Conservation (phyloP, 2,888 invertebrate genomes). For the Flabesymbios commensalis region DNA sequence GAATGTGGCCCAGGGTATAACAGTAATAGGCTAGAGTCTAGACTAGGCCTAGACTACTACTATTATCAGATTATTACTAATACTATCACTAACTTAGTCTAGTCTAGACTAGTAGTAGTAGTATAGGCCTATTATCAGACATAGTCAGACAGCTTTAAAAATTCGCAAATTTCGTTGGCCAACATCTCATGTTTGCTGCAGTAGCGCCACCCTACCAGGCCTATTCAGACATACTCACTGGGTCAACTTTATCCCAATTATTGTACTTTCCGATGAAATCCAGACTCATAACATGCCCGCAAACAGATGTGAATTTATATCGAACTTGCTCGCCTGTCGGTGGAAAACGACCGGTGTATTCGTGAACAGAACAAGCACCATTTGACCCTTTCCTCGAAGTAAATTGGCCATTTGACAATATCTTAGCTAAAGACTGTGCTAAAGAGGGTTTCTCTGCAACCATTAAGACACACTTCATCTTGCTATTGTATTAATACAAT, state of each 20-base stretch:
- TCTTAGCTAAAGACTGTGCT: conserved; percentile 89
- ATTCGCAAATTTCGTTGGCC: too few species aligned
- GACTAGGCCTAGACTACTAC: too few species aligned
- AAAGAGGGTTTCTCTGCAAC: conserved; percentile 99
- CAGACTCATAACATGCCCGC: conserved; percentile 96
- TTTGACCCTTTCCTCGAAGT: conserved; percentile 84
- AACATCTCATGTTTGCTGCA: too few species aligned
- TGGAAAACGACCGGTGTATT: conserved; percentile 72
- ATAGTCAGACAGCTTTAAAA: too few species aligned
- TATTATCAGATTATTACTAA: too few species aligned
- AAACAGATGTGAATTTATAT: conserved; percentile 94
- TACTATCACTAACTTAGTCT: too few species aligned
- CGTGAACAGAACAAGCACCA: conserved; percentile 89
- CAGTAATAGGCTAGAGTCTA: too few species aligned
- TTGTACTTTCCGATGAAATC: conserved; percentile 92
- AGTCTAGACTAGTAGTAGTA: too few species aligned
- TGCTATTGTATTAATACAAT: too few species aligned
- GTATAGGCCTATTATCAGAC: too few species aligned
- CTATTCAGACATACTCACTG: conserved; percentile 74
- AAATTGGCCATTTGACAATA: conserved; percentile 85
- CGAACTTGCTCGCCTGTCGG: conserved; percentile 52
- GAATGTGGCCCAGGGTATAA: too few species aligned
- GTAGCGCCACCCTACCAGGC: too few species aligned
- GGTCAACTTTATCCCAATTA: conserved; percentile 97
- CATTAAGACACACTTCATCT: conserved; percentile 74